Conservation (phyloP, 2,888 invertebrate genomes). For the Harpagoxenus sublaevis region DNA sequence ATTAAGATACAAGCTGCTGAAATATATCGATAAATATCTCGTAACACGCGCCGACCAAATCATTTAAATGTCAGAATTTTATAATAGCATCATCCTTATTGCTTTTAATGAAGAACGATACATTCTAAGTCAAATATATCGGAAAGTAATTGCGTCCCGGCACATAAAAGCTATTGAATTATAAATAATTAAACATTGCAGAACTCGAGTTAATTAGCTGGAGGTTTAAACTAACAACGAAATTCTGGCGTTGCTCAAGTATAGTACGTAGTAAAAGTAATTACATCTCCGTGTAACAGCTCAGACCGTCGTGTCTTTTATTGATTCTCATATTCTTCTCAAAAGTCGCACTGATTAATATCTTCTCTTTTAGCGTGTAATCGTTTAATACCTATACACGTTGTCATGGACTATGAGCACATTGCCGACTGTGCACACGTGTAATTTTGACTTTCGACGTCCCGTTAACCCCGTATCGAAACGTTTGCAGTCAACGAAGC, state of each 20-base stretch:
- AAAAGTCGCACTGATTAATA: neutral
- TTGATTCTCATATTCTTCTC: neutral
- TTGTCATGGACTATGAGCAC: constrained; percentile 11
- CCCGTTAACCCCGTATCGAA: constrained; percentile 33
- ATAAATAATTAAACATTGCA: neutral
- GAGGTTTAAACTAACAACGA: neutral
- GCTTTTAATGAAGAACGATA: neutral
- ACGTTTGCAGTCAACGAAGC: constrained; percentile 21
- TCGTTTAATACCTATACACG: constrained; percentile 1
- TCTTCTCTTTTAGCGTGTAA: neutral
- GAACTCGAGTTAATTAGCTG: neutral
- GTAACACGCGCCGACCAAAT: neutral
- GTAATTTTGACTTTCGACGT: constrained; percentile 27
- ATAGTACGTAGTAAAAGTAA: neutral
- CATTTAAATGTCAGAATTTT: neutral
- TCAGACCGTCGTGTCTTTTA: neutral
- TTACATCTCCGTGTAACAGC: neutral
- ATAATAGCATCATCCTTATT: neutral
- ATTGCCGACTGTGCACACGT: neutral
- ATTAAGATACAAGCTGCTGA: neutral
- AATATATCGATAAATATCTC: neutral
- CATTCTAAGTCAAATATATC: neutral
- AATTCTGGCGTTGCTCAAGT: neutral
- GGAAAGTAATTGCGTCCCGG: neutral
- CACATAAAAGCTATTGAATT: neutral